Conservation (phyloP, 2,888 invertebrate genomes). For the Phalangium opilio region DNA sequence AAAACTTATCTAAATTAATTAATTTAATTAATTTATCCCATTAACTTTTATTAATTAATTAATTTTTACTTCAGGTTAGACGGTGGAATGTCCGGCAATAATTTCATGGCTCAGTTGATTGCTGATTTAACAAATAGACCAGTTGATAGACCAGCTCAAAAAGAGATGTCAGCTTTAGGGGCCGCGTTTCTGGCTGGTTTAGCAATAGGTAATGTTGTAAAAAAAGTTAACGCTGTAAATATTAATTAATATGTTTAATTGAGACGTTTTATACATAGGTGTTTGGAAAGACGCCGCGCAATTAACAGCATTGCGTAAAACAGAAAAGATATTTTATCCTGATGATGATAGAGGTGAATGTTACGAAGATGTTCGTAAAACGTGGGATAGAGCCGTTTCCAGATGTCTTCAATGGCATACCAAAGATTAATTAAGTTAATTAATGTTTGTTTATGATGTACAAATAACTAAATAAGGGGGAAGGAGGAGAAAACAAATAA, state of each 20-base stretch:
- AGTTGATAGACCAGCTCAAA: conserved; percentile 54
- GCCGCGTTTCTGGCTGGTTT: conserved; percentile 73
- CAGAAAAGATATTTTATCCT: conserved; percentile 6
- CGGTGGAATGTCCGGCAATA: conserved; percentile 89
- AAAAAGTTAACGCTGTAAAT: too few species aligned
- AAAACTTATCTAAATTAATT: not conserved
- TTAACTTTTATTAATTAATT: conserved; percentile 10
- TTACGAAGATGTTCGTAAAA: conserved; percentile 1
- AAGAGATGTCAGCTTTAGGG: conserved; percentile 72
- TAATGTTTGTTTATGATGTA: too few species aligned
- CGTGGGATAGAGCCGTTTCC: conserved; percentile 9
- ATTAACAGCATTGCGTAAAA: not conserved
- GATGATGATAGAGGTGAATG: not conserved
- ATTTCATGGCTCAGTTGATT: conserved; percentile 75
- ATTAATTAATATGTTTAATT: not conserved
- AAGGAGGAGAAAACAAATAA: too few species aligned
- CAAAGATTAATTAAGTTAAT: too few species aligned
- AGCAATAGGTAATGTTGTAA: conserved; percentile 48
- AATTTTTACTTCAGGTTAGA: conserved; percentile 60
- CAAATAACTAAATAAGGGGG: too few species aligned
- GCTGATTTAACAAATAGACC: conserved; percentile 60
- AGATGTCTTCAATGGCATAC: not conserved
- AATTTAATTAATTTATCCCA: not conserved
- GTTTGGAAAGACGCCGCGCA: conserved; percentile 8
- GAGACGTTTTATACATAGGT: conserved; percentile 3